Base-by-base conservation (phyloP, 1,140 invertebrate species). In the Aphis craccivora region DNA sequence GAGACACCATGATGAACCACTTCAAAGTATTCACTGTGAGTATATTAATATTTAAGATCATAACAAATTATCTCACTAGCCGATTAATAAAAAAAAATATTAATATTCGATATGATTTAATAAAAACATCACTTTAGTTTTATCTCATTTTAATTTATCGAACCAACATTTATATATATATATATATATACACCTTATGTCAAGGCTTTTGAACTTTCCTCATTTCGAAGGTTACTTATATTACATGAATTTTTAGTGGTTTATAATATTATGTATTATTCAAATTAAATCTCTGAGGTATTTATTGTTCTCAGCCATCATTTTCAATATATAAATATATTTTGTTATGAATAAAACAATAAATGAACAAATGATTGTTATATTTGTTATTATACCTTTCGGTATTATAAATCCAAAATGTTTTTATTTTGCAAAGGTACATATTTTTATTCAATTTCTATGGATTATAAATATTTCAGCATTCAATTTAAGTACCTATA, bases 121-220 rank as follows among this genome's bases (percentile, higher is more conserved):
- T n/a, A 20, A 18, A 76, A 76, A 76, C 0, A n/a, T n/a, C 25
- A 4, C 5, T 67, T 67, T n/a, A 18, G n/a, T 14, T 84, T 25
- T n/a, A 23, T 30, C 84, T 30, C 84, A 30, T 45, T 87, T 45
- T 18, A 45, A n/a, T 87, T 18, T 43, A 43, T 43, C 14, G 4
- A 48, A 87, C 30, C 14, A 48, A 87, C 18, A n/a, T 5, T 87
- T 87, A n/a, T n/a, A n/a, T 67, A n/a, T 60, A 40, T 40, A 40
- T 76, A 8, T 45, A 45, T 45, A 7, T n/a, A 14, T 18, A 48
- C 30, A 20, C 84, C 22, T 84, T 20, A 25, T n/a, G 9, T 87
- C 84, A 87, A 87, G 84, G 84, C 84, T 87, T 87, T 87, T 87
- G 30, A 87, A 87, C 84, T 45, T 84, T 84, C 22, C 11, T 43